Percentiles rank a stretch among this genome's conserved stretches.
Evolutionary conservation across 2,888 invertebrate genomes (phyloP).

Genomic region (Pristionchus exspectatus): DNA sequence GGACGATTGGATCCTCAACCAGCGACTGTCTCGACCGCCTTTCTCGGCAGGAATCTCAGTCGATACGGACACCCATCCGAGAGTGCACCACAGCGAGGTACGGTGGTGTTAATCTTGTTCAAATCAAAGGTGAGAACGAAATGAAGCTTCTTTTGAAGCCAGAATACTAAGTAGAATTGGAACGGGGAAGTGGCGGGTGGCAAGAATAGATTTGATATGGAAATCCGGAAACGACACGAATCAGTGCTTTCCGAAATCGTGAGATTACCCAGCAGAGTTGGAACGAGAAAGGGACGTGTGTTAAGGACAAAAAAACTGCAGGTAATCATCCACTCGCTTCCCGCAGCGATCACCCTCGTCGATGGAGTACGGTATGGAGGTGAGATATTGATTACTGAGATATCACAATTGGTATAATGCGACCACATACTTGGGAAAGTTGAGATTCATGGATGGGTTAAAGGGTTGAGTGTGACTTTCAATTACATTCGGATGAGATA

Average conservation of each 20-base stretch:
- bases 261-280: not conserved
- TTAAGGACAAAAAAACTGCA: not conserved
- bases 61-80: not conserved
- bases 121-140: too few relatives aligned
- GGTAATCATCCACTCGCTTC: slow-evolving; percentile 41
- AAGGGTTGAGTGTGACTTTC: not conserved
- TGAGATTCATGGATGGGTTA: not conserved
- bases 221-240: not conserved
- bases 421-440: not conserved
- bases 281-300: not conserved
- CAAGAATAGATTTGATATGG: too few relatives aligned
- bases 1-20: slow-evolving; percentile 43
- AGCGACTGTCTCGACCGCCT: slow-evolving; percentile 19
- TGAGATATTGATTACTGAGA: slow-evolving; percentile 44
- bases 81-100: slow-evolving; percentile 38
- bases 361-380: slow-evolving; percentile 50
- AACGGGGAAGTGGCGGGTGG: too few relatives aligned
- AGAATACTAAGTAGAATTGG: too few relatives aligned
- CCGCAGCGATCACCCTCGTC: slow-evolving; percentile 11
- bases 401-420: not conserved
- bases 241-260: not conserved
- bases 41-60: not conserved
- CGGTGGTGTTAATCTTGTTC: not conserved
- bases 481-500: not conserved
- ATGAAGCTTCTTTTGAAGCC: too few relatives aligned